Evolutionary conservation across 1,140 invertebrate genomes (phyloP).

Genomic region (Cydia pomonella): DNA sequence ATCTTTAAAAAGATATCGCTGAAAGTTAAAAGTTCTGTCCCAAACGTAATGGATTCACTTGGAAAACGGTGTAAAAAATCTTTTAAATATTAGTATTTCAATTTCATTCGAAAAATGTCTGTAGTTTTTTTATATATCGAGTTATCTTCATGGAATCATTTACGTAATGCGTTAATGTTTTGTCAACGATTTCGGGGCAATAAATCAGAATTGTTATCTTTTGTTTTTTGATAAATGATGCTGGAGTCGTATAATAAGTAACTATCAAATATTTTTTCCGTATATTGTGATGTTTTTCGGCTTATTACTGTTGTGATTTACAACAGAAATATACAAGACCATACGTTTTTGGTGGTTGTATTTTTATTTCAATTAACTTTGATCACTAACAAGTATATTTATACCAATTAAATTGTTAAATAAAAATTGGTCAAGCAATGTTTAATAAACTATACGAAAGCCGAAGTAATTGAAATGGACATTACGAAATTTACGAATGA

Average conservation of each 20-base stretch:
- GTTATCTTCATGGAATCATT: not conserved
- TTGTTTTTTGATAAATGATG: slow-evolving; percentile 9
- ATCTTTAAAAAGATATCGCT: not conserved
- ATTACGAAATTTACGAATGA: too few species aligned
- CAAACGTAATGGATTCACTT: not conserved
- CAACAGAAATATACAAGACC: not conserved
- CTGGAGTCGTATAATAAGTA: not conserved
- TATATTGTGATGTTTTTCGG: not conserved
- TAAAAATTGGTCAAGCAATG: too few species aligned
- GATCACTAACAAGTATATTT: not conserved
- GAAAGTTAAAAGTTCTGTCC: not conserved
- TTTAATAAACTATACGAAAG: too few species aligned
- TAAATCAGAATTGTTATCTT: slow-evolving; percentile 12
- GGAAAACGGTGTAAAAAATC: not conserved
- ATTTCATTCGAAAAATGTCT: not conserved
- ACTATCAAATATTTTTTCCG: not conserved
- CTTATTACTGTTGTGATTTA: not conserved
- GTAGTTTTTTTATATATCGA: not conserved
- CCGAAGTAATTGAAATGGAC: too few species aligned
- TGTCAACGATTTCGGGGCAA: not conserved
- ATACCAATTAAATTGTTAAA: too few species aligned
- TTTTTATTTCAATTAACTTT: not conserved
- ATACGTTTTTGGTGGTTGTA: not conserved
- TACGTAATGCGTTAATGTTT: slow-evolving; percentile 8
- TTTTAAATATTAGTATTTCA: not conserved